Percentiles rank a stretch among this genome's conserved stretches.
Evolutionary conservation across 2,888 invertebrate species (phyloP).

Genomic region (Labia minor): DNA sequence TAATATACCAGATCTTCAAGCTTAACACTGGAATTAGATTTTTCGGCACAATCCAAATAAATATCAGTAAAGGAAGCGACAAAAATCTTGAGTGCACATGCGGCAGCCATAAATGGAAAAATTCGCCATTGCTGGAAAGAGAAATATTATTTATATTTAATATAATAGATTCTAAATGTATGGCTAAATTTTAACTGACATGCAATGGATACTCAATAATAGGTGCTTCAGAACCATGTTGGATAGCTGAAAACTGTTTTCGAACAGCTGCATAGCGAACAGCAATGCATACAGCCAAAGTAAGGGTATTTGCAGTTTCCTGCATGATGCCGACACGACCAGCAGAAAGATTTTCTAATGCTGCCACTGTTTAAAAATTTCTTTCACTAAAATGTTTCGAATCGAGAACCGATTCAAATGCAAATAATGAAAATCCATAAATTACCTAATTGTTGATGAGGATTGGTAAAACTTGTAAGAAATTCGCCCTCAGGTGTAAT

Average conservation of each 20-base stretch:
- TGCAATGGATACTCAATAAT: constrained; percentile 88
- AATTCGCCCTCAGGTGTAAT: constrained; percentile 77
- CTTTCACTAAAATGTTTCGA: no score
- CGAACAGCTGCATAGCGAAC: constrained; percentile 76
- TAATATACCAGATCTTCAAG: constrained; percentile 41
- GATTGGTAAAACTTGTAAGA: constrained; percentile 65
- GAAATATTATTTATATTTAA: constrained; percentile 15
- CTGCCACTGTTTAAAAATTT: constrained; percentile 40
- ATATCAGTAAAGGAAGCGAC: constrained; percentile 44
- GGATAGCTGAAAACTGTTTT: constrained; percentile 74
- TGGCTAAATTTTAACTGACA: constrained; percentile 37
- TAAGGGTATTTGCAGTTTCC: constrained; percentile 40
- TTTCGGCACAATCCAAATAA: constrained; percentile 34
- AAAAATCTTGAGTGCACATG: constrained; percentile 52
- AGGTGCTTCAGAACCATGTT: constrained; percentile 57
- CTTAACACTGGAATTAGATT: constrained; percentile 30
- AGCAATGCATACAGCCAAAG: constrained; percentile 70
- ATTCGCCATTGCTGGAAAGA: constrained; percentile 60
- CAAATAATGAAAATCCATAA: neutral
- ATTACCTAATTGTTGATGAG: constrained; percentile 68
- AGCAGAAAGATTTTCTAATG: constrained; percentile 68
- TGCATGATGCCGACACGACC: constrained; percentile 68
- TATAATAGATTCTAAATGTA: neutral
- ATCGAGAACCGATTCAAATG: no score
- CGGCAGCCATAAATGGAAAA: constrained; percentile 60